Conservation (phyloP, 2,888 invertebrate species). For the Himalopsyche japonica region DNA sequence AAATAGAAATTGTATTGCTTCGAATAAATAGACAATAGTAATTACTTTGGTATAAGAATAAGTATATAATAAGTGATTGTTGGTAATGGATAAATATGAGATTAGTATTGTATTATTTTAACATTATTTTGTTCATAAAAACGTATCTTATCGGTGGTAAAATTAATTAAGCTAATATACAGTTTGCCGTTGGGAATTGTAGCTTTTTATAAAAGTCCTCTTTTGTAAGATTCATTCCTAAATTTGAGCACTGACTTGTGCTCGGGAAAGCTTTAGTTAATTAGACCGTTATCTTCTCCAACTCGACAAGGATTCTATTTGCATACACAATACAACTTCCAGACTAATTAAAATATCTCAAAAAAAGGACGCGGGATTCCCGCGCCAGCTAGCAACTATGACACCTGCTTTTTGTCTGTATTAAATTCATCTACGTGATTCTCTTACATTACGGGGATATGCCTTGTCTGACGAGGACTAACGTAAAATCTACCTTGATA, state of each 20-base stretch:
- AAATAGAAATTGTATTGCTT: too few species aligned
- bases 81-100: too few species aligned
- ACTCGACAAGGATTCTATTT: constrained; percentile 23
- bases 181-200: neutral
- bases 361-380: constrained; percentile 3
- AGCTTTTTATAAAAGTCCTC: neutral
- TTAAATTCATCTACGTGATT: neutral
- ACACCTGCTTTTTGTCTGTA: constrained; percentile 12
- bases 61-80: too few species aligned
- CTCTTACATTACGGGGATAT: neutral
- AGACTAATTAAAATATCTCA: constrained; percentile 28
- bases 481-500: too few species aligned
- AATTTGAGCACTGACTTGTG: neutral
- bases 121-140: too few species aligned
- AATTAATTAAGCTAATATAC: neutral
- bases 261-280: constrained; percentile 23
- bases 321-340: constrained; percentile 18
- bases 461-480: neutral
- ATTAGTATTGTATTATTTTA: too few species aligned
- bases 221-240: constrained; percentile 1
- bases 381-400: neutral
- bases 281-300: constrained; percentile 28
- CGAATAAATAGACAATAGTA: too few species aligned
- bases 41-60: too few species aligned
- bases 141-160: neutral